Evolutionary conservation across 2,888 invertebrate genomes (phyloP).

Genomic region (Eristalis intricaria): DNA sequence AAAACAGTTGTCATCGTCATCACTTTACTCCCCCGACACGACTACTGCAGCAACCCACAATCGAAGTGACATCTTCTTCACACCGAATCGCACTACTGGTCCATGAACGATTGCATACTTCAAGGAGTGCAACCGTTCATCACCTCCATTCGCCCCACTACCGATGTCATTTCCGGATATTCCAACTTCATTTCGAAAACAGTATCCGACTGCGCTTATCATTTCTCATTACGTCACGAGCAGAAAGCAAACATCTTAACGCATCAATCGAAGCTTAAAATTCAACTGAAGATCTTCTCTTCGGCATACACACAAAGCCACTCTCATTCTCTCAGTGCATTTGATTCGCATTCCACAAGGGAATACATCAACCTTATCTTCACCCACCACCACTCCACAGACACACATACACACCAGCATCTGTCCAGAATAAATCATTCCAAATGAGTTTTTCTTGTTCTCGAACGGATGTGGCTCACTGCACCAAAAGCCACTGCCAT

Average conservation of each 20-base stretch:
- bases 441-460: slow-evolving; percentile 67
- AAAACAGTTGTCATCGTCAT: neutral
- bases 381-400: neutral
- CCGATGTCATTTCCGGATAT: slow-evolving; percentile 2
- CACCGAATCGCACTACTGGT: neutral
- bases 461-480: slow-evolving; percentile 14
- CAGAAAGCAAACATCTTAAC: slow-evolving; percentile 30
- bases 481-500: neutral
- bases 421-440: slow-evolving; percentile 61
- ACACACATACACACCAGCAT: neutral
- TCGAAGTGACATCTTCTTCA: neutral
- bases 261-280: slow-evolving; percentile 53
- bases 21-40: neutral
- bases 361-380: slow-evolving; percentile 10
- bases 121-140: neutral
- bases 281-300: slow-evolving; percentile 20
- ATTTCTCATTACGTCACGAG: slow-evolving; percentile 55
- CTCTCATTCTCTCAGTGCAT: neutral
- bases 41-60: too few relatives aligned
- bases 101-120: neutral
- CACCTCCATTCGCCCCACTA: slow-evolving; percentile 9
- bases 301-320: neutral
- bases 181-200: slow-evolving; percentile 3
- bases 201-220: slow-evolving; percentile 7
- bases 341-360: slow-evolving; percentile 11